phyloP scores from a whole-genome alignment of 2,797 vertebrate genomes.

The Sebastes aleutianus region DNA sequence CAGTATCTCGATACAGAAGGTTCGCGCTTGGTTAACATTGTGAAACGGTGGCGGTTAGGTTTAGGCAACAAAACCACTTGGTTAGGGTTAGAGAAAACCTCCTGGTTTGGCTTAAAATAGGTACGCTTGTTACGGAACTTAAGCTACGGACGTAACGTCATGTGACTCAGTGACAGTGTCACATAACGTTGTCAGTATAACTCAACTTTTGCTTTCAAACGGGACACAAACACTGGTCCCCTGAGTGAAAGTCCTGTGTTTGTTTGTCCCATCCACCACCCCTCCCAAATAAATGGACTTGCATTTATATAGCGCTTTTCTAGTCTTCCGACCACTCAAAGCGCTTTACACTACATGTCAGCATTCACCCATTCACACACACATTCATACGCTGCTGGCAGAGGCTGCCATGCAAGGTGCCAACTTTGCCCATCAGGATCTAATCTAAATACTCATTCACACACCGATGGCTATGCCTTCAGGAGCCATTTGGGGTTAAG shows the following conservation, averaged over 20 bases:
- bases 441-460: no score
- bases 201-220: not conserved
- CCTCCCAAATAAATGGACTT: not conserved
- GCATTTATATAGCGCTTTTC: no score
- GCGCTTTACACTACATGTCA: no score
- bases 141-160: not conserved
- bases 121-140: not conserved
- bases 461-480: no score
- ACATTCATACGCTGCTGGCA: no score
- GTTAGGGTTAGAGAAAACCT: not conserved
- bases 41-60: not conserved
- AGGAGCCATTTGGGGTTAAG: no score
- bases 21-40: not conserved
- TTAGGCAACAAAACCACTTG: not conserved
- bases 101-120: not conserved
- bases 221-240: not conserved
- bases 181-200: not conserved
- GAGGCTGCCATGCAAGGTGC: no score
- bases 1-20: not conserved
- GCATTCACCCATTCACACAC: rapidly evolving
- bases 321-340: no score
- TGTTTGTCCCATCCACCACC: not conserved
- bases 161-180: not conserved
- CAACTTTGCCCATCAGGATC: no score
- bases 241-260: not conserved